Conservation (phyloP, 2,113 vertebrate genomes). For the Gallinago undulata region DNA sequence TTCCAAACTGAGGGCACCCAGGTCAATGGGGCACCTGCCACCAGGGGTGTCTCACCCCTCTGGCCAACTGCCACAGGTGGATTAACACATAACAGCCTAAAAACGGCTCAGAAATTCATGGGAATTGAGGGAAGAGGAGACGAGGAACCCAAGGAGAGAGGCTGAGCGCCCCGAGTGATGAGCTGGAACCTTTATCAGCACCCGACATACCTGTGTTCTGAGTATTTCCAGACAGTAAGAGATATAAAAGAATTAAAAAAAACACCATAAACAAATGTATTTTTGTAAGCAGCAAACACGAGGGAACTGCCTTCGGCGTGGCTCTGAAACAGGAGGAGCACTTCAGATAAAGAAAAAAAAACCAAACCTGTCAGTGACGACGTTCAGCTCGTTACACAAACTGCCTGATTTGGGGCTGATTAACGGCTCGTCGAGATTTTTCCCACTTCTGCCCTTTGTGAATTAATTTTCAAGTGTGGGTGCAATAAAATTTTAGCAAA, state of each 20-base stretch:
- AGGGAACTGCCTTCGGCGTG: not conserved
- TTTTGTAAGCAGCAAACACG: not conserved
- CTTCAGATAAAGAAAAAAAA: not conserved
- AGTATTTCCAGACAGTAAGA: not conserved
- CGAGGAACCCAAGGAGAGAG: rapidly evolving
- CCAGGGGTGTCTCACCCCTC: not conserved
- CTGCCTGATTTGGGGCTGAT: not conserved
- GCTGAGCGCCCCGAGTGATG: not conserved
- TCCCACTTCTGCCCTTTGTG: not conserved
- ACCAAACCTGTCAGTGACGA: not conserved
- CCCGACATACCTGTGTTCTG: rapidly evolving
- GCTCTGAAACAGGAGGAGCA: not conserved
- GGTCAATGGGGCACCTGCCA: not conserved
- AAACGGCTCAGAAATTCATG: not conserved
- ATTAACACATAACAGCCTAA: not conserved
- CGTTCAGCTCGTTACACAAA: not conserved
- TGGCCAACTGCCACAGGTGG: not conserved
- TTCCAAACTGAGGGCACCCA: not conserved
- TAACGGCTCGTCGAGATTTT: not conserved
- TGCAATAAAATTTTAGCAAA: not conserved
- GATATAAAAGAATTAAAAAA: not conserved
- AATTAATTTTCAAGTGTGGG: slow-evolving; percentile 3
- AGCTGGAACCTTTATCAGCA: not conserved
- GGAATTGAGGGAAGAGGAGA: not conserved
- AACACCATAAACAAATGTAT: not conserved